phyloP scores from a whole-genome alignment of 92 coral and sea anemone species.

The Palythoa heliodiscus region DNA sequence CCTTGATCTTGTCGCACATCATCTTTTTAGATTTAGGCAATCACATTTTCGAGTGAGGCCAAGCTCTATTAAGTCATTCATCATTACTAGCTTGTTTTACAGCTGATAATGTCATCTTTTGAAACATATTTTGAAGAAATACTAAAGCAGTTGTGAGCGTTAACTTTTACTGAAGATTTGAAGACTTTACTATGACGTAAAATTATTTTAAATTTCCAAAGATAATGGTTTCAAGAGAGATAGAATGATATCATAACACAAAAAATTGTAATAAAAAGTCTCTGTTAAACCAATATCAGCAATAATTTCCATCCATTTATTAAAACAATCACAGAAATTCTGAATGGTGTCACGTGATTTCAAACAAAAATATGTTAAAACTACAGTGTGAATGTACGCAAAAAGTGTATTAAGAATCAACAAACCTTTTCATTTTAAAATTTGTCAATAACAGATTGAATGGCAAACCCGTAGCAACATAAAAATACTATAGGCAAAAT shows the following conservation, averaged over 20 bases:
- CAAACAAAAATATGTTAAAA: neutral
- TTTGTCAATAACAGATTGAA: neutral
- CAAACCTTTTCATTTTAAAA: neutral
- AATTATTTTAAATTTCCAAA: too few relatives aligned
- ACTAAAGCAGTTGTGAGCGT: neutral
- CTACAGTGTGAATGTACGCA: neutral
- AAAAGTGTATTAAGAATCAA: neutral
- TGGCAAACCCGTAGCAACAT: neutral
- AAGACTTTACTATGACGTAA: neutral
- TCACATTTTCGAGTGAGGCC: conserved; percentile 52
- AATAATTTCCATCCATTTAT: neutral
- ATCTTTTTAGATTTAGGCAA: conserved; percentile 36
- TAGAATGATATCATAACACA: neutral
- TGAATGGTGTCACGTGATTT: neutral
- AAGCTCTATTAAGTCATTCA: conserved; percentile 45
- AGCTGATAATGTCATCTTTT: conserved; percentile 49
- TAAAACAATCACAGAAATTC: too few relatives aligned
- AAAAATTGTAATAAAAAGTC: neutral
- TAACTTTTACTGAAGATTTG: conserved; percentile 8
- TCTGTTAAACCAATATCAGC: neutral
- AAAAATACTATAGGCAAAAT: neutral
- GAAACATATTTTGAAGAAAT: neutral
- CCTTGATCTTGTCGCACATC: conserved; percentile 36
- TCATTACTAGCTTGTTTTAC: conserved; percentile 44
- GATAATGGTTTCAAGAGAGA: too few relatives aligned